Base-by-base conservation (phyloP, 2,797 vertebrate genomes). In the Phylloscopus collybita region DNA sequence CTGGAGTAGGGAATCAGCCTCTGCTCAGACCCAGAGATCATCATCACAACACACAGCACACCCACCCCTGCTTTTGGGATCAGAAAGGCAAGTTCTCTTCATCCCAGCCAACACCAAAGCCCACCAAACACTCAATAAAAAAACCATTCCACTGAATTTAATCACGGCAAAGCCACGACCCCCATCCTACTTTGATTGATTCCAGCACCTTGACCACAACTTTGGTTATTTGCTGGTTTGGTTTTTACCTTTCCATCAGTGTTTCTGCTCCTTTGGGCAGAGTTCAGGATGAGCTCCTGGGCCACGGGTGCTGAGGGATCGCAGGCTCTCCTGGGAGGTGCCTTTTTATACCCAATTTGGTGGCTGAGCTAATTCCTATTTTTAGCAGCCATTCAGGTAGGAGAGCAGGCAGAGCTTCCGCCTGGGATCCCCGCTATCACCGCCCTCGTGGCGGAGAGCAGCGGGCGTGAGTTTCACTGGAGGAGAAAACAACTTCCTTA, bases 341-440 rank as follows among this genome's bases (percentile, higher is more conserved):
- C 54, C 38, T 8, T 16, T 96, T 86, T 96, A 96, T 94, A 69
- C 21, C 42, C 26, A 1, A 9, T 29, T 20, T 5, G 3, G 45
- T 23, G 34, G 14, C 22, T 90, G 91, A 95, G 70, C 49, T 65
- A 25, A 93, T 26, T 49, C 44, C 95, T 96, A 96, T 96, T 97
- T 97, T 94, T 97, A 97, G 85, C 85, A 97, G 70, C 96, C 96
- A 96, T 10, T 94, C 93, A 94, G 87, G 91, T 34, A 40, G 27
- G 50, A 94, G 92, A 62, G 50, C 3, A 1, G 65, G 50, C 36
- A 8, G 1, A 0, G 25, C 72, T 95, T 93, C 92, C 83, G 36
- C 54, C 40, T 78, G 72, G 72, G 59, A 60, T 84, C 50, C 60
- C 83, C 3, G 4, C 57, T 88, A 30, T 72, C 86, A n/a, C 78